Percentiles rank a stretch among this genome's conserved stretches.
Evolutionary conservation across 2,797 vertebrate species (phyloP).

Genomic region (Loriculus beryllinus): DNA sequence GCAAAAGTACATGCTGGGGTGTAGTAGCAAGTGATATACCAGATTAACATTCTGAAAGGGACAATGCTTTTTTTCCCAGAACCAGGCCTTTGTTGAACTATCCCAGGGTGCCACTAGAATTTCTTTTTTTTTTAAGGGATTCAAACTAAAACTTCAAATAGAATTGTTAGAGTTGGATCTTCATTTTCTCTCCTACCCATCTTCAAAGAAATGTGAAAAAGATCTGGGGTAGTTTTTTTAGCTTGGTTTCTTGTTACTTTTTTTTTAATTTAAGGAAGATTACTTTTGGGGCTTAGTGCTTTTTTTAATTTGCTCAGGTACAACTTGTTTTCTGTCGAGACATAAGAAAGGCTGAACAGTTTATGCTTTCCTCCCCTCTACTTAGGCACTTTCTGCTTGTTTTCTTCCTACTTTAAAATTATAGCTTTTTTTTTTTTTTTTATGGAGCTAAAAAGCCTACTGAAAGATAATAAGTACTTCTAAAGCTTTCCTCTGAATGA

Average conservation of each 20-base stretch:
- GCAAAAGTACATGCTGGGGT: conserved; percentile 78
- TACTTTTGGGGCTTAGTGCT: not conserved
- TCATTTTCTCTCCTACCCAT: conserved; percentile 46
- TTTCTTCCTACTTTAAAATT: not conserved
- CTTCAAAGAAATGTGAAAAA: conserved; percentile 56
- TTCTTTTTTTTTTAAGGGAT: conserved; percentile 57
- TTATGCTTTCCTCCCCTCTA: not conserved
- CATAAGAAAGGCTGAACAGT: not conserved
- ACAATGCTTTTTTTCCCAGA: conserved; percentile 90
- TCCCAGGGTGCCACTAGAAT: conserved; percentile 78
- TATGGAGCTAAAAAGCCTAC: not conserved
- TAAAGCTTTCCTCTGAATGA: not conserved
- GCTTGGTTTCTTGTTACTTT: conserved; percentile 5
- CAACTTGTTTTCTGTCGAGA: not conserved
- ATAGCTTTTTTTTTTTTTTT: not conserved
- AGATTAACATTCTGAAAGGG: conserved; percentile 92
- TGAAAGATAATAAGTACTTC: not conserved
- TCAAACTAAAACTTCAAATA: conserved; percentile 71
- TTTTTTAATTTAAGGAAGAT: conserved; percentile 23
- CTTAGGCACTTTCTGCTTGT: not conserved
- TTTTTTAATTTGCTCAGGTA: conserved; percentile 14
- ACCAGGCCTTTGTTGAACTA: conserved; percentile 89
- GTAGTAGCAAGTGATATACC: conserved; percentile 85
- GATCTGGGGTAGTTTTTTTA: not conserved
- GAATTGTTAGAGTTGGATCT: conserved; percentile 65